A percentile compares a stretch with the other conserved stretches of the same genome.
Conservation (phyloP, 2,888 invertebrate species). For the Heliconius ismenius region DNA sequence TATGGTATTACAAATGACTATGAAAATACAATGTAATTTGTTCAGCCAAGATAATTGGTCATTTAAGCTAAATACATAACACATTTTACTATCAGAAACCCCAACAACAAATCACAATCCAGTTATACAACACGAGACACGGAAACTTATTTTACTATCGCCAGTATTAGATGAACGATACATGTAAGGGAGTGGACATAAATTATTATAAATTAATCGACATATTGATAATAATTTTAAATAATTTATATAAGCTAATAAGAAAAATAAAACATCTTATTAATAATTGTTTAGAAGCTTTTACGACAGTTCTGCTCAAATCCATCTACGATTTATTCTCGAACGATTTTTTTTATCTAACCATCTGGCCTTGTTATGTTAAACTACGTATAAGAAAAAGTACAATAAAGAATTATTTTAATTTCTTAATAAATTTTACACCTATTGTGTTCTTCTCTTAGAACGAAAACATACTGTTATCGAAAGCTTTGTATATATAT, state of each 20-base stretch:
- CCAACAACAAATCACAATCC: constrained; percentile 7
- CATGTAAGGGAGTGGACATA: constrained; percentile 3
- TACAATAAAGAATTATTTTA: background rate
- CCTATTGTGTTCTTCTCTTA: background rate
- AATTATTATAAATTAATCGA: background rate
- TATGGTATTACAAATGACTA: background rate
- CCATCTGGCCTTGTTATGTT: too few species aligned
- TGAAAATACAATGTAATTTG: background rate
- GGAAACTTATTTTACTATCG: constrained; percentile 10
- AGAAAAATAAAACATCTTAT: too few species aligned
- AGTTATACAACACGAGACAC: constrained; percentile 15
- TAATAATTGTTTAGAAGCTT: too few species aligned
- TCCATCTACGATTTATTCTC: too few species aligned
- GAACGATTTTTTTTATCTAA: too few species aligned
- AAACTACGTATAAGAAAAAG: too few species aligned
- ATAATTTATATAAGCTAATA: too few species aligned
- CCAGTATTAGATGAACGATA: constrained; percentile 24
- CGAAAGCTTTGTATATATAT: constrained; percentile 15
- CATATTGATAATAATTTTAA: background rate
- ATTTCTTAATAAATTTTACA: background rate
- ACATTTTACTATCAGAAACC: constrained; percentile 6
- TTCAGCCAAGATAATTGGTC: background rate
- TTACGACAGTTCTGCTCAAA: too few species aligned
- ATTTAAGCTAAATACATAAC: constrained; percentile 3
- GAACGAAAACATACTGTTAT: background rate